These are phyloP conservation scores for Ciconia boyciana DNA, from an alignment of 2,113 vertebrate species.

Conservation along the genomic window DNA sequence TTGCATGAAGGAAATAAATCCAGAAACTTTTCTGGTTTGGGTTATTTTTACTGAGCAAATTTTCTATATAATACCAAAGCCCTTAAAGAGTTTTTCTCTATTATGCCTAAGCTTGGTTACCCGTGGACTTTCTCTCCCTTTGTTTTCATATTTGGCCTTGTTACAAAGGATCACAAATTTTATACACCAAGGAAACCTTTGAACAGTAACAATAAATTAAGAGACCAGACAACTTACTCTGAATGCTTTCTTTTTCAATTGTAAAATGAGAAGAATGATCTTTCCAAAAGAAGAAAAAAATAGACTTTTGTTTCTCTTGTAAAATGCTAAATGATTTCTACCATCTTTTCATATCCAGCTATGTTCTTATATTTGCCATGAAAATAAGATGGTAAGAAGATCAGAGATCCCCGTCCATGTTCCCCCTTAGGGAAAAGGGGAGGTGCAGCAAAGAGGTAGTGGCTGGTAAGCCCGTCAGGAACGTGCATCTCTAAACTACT, in stretches of 20 bases:
- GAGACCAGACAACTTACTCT: background rate
- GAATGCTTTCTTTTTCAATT: background rate
- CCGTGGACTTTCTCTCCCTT: constrained; percentile 2
- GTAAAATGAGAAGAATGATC: background rate
- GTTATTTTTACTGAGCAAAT: background rate
- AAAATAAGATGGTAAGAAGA: background rate
- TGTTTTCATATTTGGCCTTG: constrained; percentile 17
- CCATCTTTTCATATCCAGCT: background rate
- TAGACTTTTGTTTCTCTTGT: background rate
- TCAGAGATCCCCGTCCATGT: background rate
- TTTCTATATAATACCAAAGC: background rate
- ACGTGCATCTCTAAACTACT: background rate
- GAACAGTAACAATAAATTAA: constrained; percentile 18
- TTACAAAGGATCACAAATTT: constrained; percentile 27
- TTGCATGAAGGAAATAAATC: background rate
- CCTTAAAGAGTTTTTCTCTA: background rate
- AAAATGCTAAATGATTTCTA: background rate
- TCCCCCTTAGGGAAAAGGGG: background rate
- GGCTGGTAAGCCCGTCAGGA: background rate
- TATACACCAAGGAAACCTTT: constrained; percentile 8
- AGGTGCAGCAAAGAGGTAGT: background rate
- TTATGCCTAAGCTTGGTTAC: background rate
- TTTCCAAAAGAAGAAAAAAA: background rate
- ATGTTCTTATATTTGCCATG: background rate
- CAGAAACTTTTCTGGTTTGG: background rate